phyloP scores from a whole-genome alignment of 2,797 vertebrate species.

The Poecilia velifera region DNA sequence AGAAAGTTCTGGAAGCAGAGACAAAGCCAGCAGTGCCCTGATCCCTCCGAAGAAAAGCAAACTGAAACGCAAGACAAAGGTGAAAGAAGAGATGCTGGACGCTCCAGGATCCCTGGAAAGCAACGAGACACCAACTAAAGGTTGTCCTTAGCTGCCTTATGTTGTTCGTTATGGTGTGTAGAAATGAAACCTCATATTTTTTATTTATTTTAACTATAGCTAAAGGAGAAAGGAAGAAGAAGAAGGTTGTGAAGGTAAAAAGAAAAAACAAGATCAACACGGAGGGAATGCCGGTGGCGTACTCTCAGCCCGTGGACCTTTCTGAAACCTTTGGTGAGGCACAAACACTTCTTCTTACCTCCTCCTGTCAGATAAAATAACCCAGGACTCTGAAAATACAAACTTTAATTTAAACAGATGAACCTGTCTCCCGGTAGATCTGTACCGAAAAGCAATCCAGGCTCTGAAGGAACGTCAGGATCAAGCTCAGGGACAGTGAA shows the following conservation, averaged over 20 bases:
- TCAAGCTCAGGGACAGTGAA: constrained; percentile 61
- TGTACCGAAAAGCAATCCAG: constrained; percentile 87
- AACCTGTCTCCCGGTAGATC: constrained; percentile 78
- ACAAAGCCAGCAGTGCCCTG: constrained; percentile 71
- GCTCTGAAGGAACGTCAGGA: constrained; percentile 85
- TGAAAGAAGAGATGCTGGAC: constrained; percentile 66
- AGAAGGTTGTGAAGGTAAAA: constrained; percentile 72
- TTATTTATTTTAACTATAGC: constrained; percentile 28
- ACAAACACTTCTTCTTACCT: constrained; percentile 19
- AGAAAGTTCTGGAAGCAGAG: constrained; percentile 59
- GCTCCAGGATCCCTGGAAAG: constrained; percentile 47
- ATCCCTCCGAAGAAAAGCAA: constrained; percentile 69
- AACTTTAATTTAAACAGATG: constrained; percentile 33
- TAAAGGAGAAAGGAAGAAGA: constrained; percentile 74
- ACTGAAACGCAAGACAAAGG: constrained; percentile 66
- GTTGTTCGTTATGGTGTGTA: neutral
- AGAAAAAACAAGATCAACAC: constrained; percentile 85
- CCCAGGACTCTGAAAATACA: constrained; percentile 24
- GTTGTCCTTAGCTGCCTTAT: constrained; percentile 22
- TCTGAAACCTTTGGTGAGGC: constrained; percentile 83
- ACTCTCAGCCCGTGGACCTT: constrained; percentile 72
- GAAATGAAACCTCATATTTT: neutral
- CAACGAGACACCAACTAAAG: constrained; percentile 64
- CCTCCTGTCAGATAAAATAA: constrained; percentile 25
- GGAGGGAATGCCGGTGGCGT: constrained; percentile 66